phyloP scores from a whole-genome alignment of 2,113 vertebrate species.

The Saimiri boliviensis region DNA sequence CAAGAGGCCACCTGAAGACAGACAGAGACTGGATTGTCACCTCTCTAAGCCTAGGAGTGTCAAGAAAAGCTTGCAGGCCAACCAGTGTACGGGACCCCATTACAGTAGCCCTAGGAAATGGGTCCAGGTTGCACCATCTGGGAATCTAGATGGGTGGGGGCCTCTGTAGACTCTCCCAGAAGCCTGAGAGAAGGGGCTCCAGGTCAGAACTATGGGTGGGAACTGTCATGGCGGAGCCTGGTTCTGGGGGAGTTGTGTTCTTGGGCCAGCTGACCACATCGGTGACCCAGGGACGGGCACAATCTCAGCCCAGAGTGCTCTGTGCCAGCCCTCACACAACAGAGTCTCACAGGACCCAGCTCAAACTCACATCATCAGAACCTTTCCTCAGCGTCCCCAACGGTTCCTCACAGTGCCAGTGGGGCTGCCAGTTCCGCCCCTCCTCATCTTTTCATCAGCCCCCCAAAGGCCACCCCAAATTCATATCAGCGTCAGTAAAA shows the following conservation, averaged over 20 bases:
- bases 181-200: neutral
- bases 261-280: rapidly evolving
- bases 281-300: too few relatives aligned
- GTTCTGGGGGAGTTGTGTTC: neutral
- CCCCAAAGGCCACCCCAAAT: neutral
- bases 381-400: neutral
- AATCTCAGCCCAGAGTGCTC: neutral
- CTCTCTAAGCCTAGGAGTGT: rapidly evolving
- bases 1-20: neutral
- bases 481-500: neutral
- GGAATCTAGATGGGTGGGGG: neutral
- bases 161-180: too few relatives aligned
- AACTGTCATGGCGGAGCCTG: neutral
- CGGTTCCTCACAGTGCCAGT: neutral
- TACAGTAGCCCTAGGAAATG: neutral
- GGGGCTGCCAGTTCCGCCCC: neutral
- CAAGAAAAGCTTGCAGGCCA: neutral
- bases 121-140: rapidly evolving
- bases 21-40: neutral
- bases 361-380: neutral
- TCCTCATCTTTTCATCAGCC: too few relatives aligned
- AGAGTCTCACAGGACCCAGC: neutral
- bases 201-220: neutral
- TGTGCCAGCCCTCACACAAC: rapidly evolving
- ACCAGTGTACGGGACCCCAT: too few relatives aligned